phyloP scores from a whole-genome alignment of 2,888 invertebrate species.

The Lamellibrachia columna region DNA sequence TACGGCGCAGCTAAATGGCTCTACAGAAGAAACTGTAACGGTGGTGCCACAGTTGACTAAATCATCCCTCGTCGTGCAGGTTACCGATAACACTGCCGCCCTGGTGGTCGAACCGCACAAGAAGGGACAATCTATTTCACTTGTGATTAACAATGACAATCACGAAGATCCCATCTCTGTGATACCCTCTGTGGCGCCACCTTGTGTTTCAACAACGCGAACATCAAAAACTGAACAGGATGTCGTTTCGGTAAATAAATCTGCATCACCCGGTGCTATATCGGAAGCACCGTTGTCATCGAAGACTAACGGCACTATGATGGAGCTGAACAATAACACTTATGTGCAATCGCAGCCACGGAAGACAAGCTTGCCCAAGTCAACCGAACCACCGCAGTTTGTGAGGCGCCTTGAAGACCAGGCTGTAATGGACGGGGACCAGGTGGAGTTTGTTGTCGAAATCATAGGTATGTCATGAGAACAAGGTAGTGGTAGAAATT shows the following conservation, averaged over 20 bases:
- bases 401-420: constrained; percentile 80
- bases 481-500: background rate
- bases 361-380: background rate
- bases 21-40: background rate
- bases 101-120: background rate
- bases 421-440: constrained; percentile 86
- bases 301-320: background rate
- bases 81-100: background rate
- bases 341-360: background rate
- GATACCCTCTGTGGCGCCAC: background rate
- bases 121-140: background rate
- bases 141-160: background rate
- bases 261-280: background rate
- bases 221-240: background rate
- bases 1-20: background rate
- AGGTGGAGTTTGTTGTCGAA: constrained; percentile 75
- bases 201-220: background rate
- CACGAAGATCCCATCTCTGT: constrained; percentile 3
- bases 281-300: background rate
- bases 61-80: constrained; percentile 4
- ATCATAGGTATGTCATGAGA: constrained; percentile 51
- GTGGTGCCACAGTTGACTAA: background rate
- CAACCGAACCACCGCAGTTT: constrained; percentile 73
- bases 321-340: background rate
- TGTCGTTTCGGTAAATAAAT: background rate